phyloP scores from a whole-genome alignment of 2,113 vertebrate species.

The Empidonax alnorum region DNA sequence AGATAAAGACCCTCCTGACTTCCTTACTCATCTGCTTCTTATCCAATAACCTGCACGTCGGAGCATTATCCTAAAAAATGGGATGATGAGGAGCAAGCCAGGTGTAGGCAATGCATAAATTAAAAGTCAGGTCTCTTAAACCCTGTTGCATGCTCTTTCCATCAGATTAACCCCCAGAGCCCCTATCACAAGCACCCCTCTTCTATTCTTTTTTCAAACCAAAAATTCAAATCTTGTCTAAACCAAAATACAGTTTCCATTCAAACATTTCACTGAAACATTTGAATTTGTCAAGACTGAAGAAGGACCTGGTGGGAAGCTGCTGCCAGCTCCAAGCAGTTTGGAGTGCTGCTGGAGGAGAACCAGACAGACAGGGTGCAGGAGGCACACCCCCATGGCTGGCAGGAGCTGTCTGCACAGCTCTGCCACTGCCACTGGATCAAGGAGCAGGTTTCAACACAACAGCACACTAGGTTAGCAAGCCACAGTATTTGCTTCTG shows the following conservation, averaged over 20 bases:
- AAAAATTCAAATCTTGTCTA: neutral
- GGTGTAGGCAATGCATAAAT: neutral
- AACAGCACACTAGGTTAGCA: neutral
- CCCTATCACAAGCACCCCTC: neutral
- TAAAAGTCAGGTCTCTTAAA: neutral
- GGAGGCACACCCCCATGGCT: neutral
- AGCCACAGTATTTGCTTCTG: neutral
- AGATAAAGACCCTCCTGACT: neutral
- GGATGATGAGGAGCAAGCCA: neutral
- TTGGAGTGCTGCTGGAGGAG: neutral
- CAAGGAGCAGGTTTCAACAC: neutral
- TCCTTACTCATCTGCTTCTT: neutral
- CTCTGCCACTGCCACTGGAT: neutral
- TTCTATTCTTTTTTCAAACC: neutral
- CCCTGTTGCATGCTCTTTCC: neutral
- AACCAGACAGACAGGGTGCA: neutral
- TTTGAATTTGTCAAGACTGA: neutral
- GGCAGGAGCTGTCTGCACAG: neutral
- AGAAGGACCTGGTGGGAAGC: neutral
- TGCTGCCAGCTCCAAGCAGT: neutral
- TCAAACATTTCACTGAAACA: neutral
- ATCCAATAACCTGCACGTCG: neutral
- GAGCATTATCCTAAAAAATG: neutral
- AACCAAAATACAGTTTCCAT: neutral
- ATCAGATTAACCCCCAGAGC: neutral